Conservation (phyloP, 1,140 invertebrate species). For the Stegodyphus mimosarum region DNA sequence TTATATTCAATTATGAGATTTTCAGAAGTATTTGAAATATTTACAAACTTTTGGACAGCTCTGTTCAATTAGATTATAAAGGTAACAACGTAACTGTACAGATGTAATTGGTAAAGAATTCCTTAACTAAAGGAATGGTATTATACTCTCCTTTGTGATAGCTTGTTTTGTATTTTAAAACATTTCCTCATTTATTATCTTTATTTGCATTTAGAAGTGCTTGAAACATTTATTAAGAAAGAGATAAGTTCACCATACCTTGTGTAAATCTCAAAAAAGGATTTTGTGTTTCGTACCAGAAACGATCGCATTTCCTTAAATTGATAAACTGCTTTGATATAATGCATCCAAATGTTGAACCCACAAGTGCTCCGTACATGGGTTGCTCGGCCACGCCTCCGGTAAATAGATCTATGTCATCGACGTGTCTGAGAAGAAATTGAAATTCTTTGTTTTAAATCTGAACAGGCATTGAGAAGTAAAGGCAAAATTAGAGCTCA, state of each 20-base stretch:
- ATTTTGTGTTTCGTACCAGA: conserved; percentile 94
- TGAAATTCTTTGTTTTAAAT: neutral
- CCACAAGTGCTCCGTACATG: conserved; percentile 71
- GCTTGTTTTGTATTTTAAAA: too few species aligned
- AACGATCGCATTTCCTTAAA: conserved; percentile 88
- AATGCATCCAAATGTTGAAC: conserved; percentile 74
- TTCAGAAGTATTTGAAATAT: too few species aligned
- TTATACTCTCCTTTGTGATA: too few species aligned
- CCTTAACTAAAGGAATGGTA: too few species aligned
- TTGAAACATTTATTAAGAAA: neutral
- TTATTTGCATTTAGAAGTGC: neutral
- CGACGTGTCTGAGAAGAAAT: conserved; percentile 69
- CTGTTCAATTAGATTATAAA: too few species aligned
- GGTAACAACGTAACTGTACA: too few species aligned
- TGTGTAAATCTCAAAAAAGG: conserved; percentile 85
- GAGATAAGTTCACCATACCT: conserved; percentile 63
- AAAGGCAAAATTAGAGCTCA: neutral
- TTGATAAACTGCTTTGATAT: conserved; percentile 73
- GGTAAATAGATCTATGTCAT: conserved; percentile 74
- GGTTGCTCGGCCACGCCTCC: conserved; percentile 72
- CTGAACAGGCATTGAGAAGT: neutral
- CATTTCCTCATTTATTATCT: too few species aligned
- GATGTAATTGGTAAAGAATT: too few species aligned
- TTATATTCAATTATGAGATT: too few species aligned
- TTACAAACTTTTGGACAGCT: too few species aligned